phyloP scores from a whole-genome alignment of 2,888 invertebrate species.

The Eupithecia centaureata region DNA sequence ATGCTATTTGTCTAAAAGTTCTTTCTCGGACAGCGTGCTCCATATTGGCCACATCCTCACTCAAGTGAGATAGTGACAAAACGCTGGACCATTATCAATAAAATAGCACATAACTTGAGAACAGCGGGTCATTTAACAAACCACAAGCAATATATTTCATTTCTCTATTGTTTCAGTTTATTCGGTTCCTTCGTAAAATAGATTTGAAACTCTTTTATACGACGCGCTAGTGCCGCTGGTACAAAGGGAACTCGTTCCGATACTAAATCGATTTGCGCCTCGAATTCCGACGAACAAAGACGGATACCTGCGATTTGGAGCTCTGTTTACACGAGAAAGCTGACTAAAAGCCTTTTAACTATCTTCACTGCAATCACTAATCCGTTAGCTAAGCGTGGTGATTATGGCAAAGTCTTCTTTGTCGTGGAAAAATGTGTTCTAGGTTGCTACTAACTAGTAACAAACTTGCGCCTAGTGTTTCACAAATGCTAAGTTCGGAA shows the following conservation, averaged over 20 bases:
- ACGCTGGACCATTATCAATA: no score
- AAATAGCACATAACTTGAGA: neutral
- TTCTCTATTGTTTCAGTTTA: neutral
- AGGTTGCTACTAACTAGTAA: no score
- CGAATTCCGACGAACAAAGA: constrained; percentile 32
- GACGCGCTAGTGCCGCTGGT: neutral
- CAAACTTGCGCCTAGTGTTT: neutral
- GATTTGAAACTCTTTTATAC: neutral
- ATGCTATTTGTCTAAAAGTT: neutral
- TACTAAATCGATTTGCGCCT: constrained; percentile 32
- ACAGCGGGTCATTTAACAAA: neutral
- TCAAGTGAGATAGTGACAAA: no score
- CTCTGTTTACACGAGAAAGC: constrained; percentile 14
- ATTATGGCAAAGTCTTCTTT: neutral
- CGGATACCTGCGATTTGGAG: constrained; percentile 17
- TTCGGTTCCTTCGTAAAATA: constrained; percentile 1
- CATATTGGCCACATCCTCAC: no score
- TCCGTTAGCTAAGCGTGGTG: neutral
- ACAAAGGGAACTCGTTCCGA: constrained; percentile 21
- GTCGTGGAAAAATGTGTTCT: no score
- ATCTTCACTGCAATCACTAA: neutral
- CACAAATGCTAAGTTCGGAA: neutral
- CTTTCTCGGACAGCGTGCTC: no score
- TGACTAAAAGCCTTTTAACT: neutral
- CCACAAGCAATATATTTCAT: neutral